These are phyloP conservation scores for Agelastica alni DNA, from an alignment of 2,888 invertebrate species.

Conservation along the genomic window DNA sequence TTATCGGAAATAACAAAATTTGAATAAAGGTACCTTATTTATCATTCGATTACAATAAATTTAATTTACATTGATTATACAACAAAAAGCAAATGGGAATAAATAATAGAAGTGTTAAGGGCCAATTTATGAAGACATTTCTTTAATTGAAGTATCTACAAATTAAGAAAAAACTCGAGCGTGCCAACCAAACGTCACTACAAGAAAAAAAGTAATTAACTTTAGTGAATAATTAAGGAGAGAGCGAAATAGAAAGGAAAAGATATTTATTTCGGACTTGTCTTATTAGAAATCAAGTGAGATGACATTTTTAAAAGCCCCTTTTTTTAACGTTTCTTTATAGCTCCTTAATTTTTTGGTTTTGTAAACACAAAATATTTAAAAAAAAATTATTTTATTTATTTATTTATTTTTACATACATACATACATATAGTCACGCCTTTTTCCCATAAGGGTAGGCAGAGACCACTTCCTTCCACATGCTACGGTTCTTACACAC, in stretches of 20 bases:
- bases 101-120: conserved; percentile 43
- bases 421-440: too few relatives aligned
- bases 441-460: too few relatives aligned
- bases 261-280: conserved; percentile 38
- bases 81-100: conserved; percentile 36
- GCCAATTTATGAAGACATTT: conserved; percentile 47
- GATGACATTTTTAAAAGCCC: conserved; percentile 16
- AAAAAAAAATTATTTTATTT: too few relatives aligned
- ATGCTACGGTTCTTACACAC: too few relatives aligned
- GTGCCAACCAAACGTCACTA: conserved; percentile 43
- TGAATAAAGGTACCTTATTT: too few relatives aligned
- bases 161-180: conserved; percentile 46
- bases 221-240: conserved; percentile 47
- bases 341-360: conserved; percentile 20
- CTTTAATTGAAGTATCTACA: conserved; percentile 49
- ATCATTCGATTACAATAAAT: too few relatives aligned
- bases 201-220: conserved; percentile 47
- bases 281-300: conserved; percentile 40
- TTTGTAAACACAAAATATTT: too few relatives aligned
- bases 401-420: too few relatives aligned
- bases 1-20: too few relatives aligned
- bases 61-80: too few relatives aligned
- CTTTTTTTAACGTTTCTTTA: too few relatives aligned
- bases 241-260: conserved; percentile 23
- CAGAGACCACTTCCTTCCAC: too few relatives aligned